Evolutionary conservation across 2,888 invertebrate genomes (phyloP).

Genomic region (Thyatira batis): DNA sequence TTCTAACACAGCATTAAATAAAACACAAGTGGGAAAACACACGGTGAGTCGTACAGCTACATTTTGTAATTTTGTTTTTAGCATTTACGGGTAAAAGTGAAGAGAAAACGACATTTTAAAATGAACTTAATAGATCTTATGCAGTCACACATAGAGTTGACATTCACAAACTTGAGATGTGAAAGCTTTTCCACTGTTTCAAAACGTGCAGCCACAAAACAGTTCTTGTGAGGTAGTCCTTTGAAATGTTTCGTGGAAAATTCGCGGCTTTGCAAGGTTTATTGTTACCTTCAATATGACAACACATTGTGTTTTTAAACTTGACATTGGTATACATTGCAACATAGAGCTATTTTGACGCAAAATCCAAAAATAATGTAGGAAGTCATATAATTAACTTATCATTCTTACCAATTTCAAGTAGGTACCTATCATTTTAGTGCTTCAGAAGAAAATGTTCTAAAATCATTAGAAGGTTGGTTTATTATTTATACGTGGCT

Average conservation of each 20-base stretch:
- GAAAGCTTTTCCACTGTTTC: conserved; percentile 26
- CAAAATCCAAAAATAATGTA: no score
- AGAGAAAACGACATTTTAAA: not conserved
- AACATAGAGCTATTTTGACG: not conserved
- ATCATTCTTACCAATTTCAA: no score
- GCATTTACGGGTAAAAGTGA: conserved; percentile 31
- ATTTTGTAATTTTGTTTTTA: conserved; percentile 34
- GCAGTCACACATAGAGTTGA: conserved; percentile 9
- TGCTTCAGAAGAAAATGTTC: no score
- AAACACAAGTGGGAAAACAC: conserved; percentile 15
- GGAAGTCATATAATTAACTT: no score
- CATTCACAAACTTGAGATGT: conserved; percentile 4
- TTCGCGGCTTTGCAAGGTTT: conserved; percentile 32
- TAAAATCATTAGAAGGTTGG: no score
- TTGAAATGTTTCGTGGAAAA: conserved; percentile 34
- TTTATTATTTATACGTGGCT: no score
- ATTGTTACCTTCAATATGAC: conserved; percentile 24
- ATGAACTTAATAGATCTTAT: conserved; percentile 12
- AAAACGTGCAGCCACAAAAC: conserved; percentile 35
- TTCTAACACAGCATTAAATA: not conserved
- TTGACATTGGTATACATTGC: not conserved
- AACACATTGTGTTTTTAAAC: not conserved
- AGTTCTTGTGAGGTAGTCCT: conserved; percentile 28
- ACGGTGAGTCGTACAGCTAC: conserved; percentile 19
- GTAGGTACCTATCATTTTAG: no score